Base-by-base conservation (phyloP, 2,888 invertebrate species). In the Leucania comma region DNA sequence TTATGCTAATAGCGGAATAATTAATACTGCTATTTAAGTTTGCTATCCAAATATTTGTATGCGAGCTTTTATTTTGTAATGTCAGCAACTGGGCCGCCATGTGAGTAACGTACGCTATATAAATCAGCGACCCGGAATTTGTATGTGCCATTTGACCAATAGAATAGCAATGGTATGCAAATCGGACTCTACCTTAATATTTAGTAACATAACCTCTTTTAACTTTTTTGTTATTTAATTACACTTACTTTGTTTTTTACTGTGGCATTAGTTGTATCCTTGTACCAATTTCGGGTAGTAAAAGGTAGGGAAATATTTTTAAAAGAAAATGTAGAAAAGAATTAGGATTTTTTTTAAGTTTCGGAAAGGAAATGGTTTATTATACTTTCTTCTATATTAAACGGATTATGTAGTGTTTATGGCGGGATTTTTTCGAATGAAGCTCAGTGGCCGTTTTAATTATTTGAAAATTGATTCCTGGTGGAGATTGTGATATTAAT, bases 71-170 rank as follows among this genome's bases (percentile, higher is more conserved):
- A 60, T 68, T 72, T 51, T 26, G 72, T 60, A 60, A 66, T 62
- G 62, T 68, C 60, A 64, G 60, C 50, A 38, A 61, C 48, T 62
- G 29, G 48, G 71, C 38, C 60, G 56, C 17, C 59, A 65, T 29
- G 54, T 70, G 46, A 69, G 71, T 69, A 82, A 75, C 72, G 73
- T 76, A 74, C 32, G 3, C 65, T 32, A 70, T 72, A 81, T 86
- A 86, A 85, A 84, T 86, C 83, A 86, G 54, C 42, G 61, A 67
- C 69, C 80, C 65, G 63, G 32, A 72, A 82, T 78, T 83, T 81
- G 80, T 80, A 72, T 72, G 60, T 82, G 81, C 82, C 83, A 83
- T 81, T 76, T 77, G 73, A 75, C 74, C 81, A 80, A 82, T 83
- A 75, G 61, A 75, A 79, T 75, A 63, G 53, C 75, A 66, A 58